Conservation (phyloP, 2,888 invertebrate genomes). For the Drosophila longiperda region DNA sequence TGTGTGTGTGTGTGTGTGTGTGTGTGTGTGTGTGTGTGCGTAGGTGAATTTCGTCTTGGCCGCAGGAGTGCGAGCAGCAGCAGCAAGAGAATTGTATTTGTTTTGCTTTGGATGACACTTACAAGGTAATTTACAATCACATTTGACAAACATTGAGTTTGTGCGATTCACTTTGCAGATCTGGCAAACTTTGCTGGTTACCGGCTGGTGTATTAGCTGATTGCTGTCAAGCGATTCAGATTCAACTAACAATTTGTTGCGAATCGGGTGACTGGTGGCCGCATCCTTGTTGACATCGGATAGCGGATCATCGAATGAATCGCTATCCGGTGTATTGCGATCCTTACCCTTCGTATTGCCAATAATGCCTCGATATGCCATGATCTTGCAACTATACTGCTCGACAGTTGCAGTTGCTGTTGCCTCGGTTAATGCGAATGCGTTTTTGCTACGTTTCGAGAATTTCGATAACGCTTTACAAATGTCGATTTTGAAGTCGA, state of each 20-base stretch:
- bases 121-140: constrained; percentile 21
- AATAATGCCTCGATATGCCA: constrained; percentile 69
- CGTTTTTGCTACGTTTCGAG: background rate
- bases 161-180: constrained; percentile 1
- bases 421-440: background rate
- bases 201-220: background rate
- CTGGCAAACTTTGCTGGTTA: background rate
- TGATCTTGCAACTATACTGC: constrained; percentile 15
- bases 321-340: constrained; percentile 39
- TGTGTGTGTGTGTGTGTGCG: background rate
- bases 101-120: constrained; percentile 22
- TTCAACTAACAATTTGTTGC: background rate
- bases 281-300: constrained; percentile 11
- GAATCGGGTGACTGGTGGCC: background rate
- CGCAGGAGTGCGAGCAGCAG: background rate
- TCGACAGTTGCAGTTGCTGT: no score
- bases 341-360: constrained; percentile 28
- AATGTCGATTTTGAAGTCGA: constrained; percentile 16
- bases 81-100: background rate
- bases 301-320: constrained; percentile 56
- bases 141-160: background rate
- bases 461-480: constrained; percentile 28
- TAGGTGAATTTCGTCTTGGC: background rate
- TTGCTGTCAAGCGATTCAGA: background rate
- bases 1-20: background rate